Evolutionary conservation across 1,140 invertebrate genomes (phyloP).

Genomic region (Leptinotarsa undecemlineata): DNA sequence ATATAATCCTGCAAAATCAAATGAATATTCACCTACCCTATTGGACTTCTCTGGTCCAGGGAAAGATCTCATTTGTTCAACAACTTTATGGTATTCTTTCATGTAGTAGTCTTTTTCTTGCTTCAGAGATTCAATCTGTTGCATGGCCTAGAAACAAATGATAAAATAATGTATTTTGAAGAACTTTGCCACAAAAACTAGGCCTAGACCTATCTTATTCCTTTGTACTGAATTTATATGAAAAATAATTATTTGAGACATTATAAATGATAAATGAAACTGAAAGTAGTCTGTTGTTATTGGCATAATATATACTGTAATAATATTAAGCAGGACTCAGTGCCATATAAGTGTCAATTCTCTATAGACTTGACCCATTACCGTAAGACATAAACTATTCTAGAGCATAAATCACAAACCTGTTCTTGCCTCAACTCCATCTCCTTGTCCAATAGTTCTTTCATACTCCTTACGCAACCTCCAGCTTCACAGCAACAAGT

Average conservation of each 20-base stretch:
- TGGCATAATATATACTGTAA: too few relatives aligned
- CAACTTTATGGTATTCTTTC: conserved; percentile 57
- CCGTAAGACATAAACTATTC: not conserved
- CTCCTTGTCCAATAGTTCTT: conserved; percentile 47
- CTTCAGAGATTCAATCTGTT: conserved; percentile 40
- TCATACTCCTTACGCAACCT: conserved; percentile 42
- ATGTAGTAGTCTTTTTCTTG: conserved; percentile 60
- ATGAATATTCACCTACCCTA: conserved; percentile 51
- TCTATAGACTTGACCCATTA: too few relatives aligned
- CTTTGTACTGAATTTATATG: too few relatives aligned
- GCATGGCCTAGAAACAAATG: conserved; percentile 33
- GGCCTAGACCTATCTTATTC: too few relatives aligned
- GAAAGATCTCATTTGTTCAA: conserved; percentile 54
- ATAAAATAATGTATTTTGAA: not conserved
- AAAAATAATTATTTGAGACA: too few relatives aligned
- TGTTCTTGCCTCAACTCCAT: conserved; percentile 41
- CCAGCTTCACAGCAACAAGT: conserved; percentile 40
- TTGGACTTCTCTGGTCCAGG: conserved; percentile 40
- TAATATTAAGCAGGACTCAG: too few relatives aligned
- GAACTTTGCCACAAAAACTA: too few relatives aligned
- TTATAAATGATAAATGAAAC: too few relatives aligned
- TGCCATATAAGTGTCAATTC: too few relatives aligned
- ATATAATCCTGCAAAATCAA: not conserved
- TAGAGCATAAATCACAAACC: conserved; percentile 32
- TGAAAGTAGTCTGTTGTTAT: too few relatives aligned